Percentiles rank a stretch among this genome's conserved stretches.
These are phyloP conservation scores for Drosophila picticornis DNA, from an alignment of 2,888 invertebrate genomes.

Conservation along the genomic window DNA sequence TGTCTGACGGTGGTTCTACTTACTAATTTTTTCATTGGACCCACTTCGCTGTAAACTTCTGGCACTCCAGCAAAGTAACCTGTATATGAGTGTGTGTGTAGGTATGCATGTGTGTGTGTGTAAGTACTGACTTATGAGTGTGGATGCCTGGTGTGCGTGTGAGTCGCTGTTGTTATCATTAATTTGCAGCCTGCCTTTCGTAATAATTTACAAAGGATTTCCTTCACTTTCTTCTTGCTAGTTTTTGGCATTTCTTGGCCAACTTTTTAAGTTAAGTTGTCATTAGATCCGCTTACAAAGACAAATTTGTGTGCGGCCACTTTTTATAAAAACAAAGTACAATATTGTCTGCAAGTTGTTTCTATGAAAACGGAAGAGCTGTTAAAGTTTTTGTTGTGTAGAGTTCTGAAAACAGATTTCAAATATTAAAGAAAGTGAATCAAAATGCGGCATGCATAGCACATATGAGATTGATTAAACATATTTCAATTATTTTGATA, in stretches of 20 bases:
- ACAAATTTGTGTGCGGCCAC: conserved; percentile 51
- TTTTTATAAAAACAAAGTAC: conserved; percentile 22
- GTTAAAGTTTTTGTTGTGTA: conserved; percentile 1
- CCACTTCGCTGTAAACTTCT: conserved; percentile 23
- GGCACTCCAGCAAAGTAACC: not conserved
- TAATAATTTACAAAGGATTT: conserved; percentile 73
- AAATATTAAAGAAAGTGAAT: not conserved
- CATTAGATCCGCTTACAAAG: conserved; percentile 54
- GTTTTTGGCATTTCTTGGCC: conserved; percentile 44
- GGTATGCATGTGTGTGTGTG: not conserved
- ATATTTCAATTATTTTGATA: not conserved
- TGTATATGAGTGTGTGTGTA: not conserved
- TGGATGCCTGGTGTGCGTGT: conserved; percentile 29
- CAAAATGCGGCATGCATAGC: not conserved
- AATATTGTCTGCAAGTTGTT: conserved; percentile 28
- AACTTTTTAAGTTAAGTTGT: conserved; percentile 63
- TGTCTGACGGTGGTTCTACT: conserved; percentile 31
- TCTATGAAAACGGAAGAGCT: not conserved
- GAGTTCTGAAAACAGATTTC: not conserved
- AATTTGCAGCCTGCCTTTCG: conserved; percentile 75
- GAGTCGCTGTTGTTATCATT: conserved; percentile 69
- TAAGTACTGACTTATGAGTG: conserved; percentile 22
- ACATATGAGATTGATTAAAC: not conserved
- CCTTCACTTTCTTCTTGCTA: conserved; percentile 36
- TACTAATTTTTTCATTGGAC: conserved; percentile 36